These are phyloP conservation scores for Epizoanthus stellaris DNA, from an alignment of 92 coral and sea anemone species.

Conservation along the genomic window DNA sequence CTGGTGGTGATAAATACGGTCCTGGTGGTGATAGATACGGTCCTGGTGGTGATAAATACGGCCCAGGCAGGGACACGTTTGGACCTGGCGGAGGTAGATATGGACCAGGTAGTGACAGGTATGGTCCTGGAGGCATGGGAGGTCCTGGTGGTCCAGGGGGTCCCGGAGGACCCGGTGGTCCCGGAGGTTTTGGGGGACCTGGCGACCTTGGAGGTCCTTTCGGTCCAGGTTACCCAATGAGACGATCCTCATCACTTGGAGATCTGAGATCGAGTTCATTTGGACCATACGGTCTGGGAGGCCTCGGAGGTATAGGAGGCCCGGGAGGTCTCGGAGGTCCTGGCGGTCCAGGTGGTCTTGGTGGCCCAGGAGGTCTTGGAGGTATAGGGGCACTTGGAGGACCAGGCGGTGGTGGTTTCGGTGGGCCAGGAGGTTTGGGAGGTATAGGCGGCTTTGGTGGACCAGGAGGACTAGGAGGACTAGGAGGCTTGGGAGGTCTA, in stretches of 20 bases:
- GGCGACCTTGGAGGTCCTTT: slow-evolving; percentile 23
- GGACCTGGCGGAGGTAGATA: not conserved
- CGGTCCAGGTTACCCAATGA: not conserved
- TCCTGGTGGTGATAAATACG: not conserved
- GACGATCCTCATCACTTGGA: slow-evolving; percentile 8
- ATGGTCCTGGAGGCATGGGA: slow-evolving; percentile 13
- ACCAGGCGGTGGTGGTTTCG: not conserved
- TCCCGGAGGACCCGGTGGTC: slow-evolving; percentile 4
- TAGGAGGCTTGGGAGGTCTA: not conserved
- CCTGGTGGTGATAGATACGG: slow-evolving; percentile 5
- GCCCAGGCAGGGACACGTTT: not conserved
- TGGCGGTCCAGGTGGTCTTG: not conserved
- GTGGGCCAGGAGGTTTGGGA: not conserved
- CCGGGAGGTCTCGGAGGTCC: not conserved
- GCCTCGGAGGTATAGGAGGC: not conserved
- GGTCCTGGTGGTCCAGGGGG: slow-evolving; percentile 16
- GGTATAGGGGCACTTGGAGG: not conserved
- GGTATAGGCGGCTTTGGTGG: not conserved
- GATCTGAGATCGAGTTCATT: slow-evolving; percentile 1
- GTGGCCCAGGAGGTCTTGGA: not conserved
- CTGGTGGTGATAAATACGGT: not conserved
- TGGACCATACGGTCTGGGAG: slow-evolving; percentile 7
- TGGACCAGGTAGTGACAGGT: not conserved
- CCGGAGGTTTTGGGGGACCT: not conserved
- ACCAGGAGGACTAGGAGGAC: not conserved